Evolutionary conservation across 2,888 invertebrate species (phyloP).

Genomic region (Antitype chi): DNA sequence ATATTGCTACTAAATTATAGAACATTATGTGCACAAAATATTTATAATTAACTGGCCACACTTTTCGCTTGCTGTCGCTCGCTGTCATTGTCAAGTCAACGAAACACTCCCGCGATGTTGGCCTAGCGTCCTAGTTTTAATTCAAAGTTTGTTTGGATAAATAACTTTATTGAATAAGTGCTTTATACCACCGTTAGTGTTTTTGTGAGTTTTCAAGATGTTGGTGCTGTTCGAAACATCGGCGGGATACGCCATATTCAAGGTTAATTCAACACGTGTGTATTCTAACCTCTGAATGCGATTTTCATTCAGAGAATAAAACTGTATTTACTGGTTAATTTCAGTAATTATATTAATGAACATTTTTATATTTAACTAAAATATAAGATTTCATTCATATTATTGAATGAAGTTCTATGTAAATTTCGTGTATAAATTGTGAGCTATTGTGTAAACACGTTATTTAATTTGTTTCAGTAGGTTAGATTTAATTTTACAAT

Average conservation of each 20-base stretch:
- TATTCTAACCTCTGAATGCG: conserved; percentile 76
- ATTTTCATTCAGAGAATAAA: conserved; percentile 16
- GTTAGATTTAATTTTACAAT: neutral
- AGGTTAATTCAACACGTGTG: conserved; percentile 92
- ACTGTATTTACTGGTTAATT: conserved; percentile 15
- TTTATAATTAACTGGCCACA: conserved; percentile 5
- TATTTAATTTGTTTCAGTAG: conserved; percentile 1
- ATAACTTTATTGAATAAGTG: conserved; percentile 27
- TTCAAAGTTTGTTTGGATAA: conserved; percentile 28
- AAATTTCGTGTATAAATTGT: conserved; percentile 10
- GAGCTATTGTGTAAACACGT: conserved; percentile 34
- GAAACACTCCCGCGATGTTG: conserved; percentile 63
- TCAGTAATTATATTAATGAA: neutral
- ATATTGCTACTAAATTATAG: neutral
- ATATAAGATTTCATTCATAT: conserved; percentile 8
- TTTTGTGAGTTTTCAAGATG: conserved; percentile 89
- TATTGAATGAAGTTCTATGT: neutral
- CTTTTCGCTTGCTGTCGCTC: conserved; percentile 1
- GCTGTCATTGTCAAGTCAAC: conserved; percentile 51
- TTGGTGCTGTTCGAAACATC: conserved; percentile 98
- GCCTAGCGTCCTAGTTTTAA: conserved; percentile 59
- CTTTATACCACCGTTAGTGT: conserved; percentile 38
- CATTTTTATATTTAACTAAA: neutral
- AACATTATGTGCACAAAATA: neutral
- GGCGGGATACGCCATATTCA: conserved; percentile 98